A percentile compares a stretch with the other conserved stretches of the same genome.
These are phyloP conservation scores for Poeciliopsis occidentalis DNA, from an alignment of 2,113 vertebrate genomes.

Conservation along the genomic window DNA sequence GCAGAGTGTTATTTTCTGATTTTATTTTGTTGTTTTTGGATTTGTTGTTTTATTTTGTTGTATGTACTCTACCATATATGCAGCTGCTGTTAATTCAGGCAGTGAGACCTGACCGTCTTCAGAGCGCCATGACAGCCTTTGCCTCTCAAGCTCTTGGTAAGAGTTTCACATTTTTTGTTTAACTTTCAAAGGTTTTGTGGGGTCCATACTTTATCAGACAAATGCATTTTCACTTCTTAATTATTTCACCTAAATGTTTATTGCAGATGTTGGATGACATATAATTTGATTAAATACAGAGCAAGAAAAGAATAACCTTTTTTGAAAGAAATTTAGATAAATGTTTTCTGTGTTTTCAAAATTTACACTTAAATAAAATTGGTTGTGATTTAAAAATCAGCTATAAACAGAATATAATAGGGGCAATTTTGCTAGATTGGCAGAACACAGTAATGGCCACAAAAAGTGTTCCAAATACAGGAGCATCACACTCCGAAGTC, in stretches of 20 bases:
- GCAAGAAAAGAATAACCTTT: not conserved
- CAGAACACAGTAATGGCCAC: no score
- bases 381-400: not conserved
- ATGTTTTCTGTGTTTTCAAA: not conserved
- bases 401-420: not conserved
- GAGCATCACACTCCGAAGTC: no score
- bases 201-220: not conserved
- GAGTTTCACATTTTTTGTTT: constrained; percentile 45
- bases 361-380: not conserved
- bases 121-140: constrained; percentile 91
- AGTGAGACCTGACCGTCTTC: constrained; percentile 91
- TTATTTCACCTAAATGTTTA: not conserved
- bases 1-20: not conserved
- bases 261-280: not conserved
- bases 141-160: constrained; percentile 88
- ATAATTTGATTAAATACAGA: not conserved
- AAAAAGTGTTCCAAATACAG: no score
- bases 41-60: no score
- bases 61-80: not conserved
- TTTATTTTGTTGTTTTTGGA: not conserved
- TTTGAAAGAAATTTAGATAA: not conserved
- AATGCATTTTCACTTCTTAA: not conserved
- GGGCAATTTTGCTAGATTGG: no score
- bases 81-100: constrained; percentile 91
- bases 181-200: not conserved